Evolutionary conservation across 2,113 vertebrate species (phyloP).

Genomic region (Eonycteris spelaea): DNA sequence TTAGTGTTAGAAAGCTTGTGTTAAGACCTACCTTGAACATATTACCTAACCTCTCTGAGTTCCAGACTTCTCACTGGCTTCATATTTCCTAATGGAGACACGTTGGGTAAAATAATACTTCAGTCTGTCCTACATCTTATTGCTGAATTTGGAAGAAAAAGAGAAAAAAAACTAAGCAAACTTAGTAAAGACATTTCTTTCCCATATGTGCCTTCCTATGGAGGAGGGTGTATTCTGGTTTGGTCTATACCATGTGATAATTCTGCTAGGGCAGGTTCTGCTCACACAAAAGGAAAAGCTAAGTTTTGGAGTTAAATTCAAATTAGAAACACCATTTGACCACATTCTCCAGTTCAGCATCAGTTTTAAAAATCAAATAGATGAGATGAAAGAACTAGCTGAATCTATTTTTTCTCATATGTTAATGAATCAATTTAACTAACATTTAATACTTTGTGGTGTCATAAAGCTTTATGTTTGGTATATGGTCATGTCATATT

Average conservation of each 20-base stretch:
- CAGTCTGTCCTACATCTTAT: neutral
- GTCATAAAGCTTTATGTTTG: neutral
- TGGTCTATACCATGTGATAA: neutral
- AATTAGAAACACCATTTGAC: neutral
- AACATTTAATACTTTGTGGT: neutral
- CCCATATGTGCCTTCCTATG: neutral
- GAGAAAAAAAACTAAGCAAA: neutral
- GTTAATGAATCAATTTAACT: neutral
- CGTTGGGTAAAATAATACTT: neutral
- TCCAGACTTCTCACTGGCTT: neutral
- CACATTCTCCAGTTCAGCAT: neutral
- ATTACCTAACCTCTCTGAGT: neutral
- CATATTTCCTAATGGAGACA: neutral
- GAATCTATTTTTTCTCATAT: neutral
- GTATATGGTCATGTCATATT: neutral
- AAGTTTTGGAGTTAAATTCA: neutral
- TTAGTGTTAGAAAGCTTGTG: conserved; percentile 13
- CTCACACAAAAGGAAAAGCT: neutral
- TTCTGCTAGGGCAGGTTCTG: neutral
- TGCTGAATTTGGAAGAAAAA: neutral
- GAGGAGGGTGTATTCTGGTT: neutral
- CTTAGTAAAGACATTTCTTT: neutral
- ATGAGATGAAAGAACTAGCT: neutral
- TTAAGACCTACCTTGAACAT: neutral
- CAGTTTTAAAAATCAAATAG: neutral